These are phyloP conservation scores for Tachycineta bicolor DNA, from an alignment of 2,113 vertebrate species.

Conservation along the genomic window DNA sequence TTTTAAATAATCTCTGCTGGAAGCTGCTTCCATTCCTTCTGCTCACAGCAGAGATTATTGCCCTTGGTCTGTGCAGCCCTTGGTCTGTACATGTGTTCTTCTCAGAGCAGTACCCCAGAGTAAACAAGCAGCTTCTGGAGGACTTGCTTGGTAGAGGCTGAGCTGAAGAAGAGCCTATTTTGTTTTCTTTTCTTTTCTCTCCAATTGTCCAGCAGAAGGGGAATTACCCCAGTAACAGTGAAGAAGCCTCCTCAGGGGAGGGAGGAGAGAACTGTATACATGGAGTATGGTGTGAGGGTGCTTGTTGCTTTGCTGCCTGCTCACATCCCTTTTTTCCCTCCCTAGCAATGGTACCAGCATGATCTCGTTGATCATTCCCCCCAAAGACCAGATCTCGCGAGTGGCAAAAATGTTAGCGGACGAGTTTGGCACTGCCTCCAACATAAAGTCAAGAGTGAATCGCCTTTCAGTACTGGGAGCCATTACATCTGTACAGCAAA, in stretches of 20 bases:
- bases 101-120: not conserved
- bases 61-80: not conserved
- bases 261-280: not conserved
- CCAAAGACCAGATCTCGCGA: constrained; percentile 99
- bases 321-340: not conserved
- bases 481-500: constrained; percentile 99
- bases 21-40: not conserved
- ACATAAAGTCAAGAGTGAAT: constrained; percentile 99
- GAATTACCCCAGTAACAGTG: not conserved
- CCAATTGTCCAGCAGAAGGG: not conserved
- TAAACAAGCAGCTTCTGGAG: not conserved
- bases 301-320: not conserved
- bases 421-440: constrained; percentile 98
- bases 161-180: not conserved
- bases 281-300: not conserved
- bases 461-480: constrained; percentile 98
- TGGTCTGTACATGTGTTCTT: not conserved
- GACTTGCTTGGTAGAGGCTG: not conserved
- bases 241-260: not conserved
- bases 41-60: not conserved
- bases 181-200: not conserved
- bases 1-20: not conserved
- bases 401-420: constrained; percentile 99
- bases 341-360: constrained; percentile 98
- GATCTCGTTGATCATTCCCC: constrained; percentile 99